phyloP scores from a whole-genome alignment of 2,888 invertebrate genomes.

The Dasypolia templi region DNA sequence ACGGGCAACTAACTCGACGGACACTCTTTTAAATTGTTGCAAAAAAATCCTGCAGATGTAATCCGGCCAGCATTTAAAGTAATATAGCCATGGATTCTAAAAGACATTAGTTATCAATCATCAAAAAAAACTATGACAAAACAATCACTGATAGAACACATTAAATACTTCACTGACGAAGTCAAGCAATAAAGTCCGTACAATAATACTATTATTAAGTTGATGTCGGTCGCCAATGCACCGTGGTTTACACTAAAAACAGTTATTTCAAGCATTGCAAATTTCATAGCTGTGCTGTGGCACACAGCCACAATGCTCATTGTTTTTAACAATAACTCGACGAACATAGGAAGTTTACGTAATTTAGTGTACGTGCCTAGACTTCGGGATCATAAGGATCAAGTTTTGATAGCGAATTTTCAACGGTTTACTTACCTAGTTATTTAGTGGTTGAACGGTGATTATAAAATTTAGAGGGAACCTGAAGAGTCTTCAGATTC shows the following conservation, averaged over 20 bases:
- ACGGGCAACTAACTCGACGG: too few relatives aligned
- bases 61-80: not conserved
- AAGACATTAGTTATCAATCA: slow-evolving; percentile 5
- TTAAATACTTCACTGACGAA: slow-evolving; percentile 22
- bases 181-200: slow-evolving; percentile 49
- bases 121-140: slow-evolving; percentile 18
- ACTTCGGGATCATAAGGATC: slow-evolving; percentile 46
- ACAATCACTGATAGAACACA: slow-evolving; percentile 34
- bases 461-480: slow-evolving; percentile 26
- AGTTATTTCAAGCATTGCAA: slow-evolving; percentile 68
- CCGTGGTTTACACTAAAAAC: slow-evolving; percentile 60
- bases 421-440: slow-evolving; percentile 42
- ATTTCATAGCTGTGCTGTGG: slow-evolving; percentile 59
- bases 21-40: too few relatives aligned
- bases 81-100: slow-evolving; percentile 22
- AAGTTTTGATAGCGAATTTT: slow-evolving; percentile 45
- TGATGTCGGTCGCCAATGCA: slow-evolving; percentile 43
- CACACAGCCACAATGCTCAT: slow-evolving; percentile 70
- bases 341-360: slow-evolving; percentile 56
- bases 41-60: too few relatives aligned
- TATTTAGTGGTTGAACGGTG: slow-evolving; percentile 19
- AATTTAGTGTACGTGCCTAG: slow-evolving; percentile 57
- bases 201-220: slow-evolving; percentile 55
- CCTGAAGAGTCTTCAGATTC: not conserved
- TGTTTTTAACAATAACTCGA: slow-evolving; percentile 71